Evolutionary conservation across 2,888 invertebrate species (phyloP).

Genomic region (Xestoiulus laeticollis): DNA sequence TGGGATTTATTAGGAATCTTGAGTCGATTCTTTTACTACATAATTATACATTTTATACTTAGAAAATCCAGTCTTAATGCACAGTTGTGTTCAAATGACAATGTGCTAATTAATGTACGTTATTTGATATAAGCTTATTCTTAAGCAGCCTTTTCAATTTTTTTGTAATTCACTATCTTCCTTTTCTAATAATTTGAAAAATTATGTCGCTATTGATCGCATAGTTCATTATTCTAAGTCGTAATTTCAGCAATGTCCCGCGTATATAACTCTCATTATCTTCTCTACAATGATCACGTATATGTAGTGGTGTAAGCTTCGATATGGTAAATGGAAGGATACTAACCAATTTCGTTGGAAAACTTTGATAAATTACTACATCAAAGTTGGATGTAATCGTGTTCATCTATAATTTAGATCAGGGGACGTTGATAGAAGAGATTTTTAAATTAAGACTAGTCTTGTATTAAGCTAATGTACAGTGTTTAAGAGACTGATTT

Average conservation of each 20-base stretch:
- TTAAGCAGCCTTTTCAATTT: too few relatives aligned
- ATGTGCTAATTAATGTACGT: too few relatives aligned
- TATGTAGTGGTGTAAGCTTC: not conserved
- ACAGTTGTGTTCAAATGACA: too few relatives aligned
- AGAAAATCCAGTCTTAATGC: too few relatives aligned
- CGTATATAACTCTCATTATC: not conserved
- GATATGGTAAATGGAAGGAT: not conserved
- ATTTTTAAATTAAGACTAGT: not conserved
- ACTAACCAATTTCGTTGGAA: not conserved
- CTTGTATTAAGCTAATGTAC: not conserved
- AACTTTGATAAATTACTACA: slow-evolving; percentile 32
- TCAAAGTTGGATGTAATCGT: not conserved
- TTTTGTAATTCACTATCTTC: not conserved
- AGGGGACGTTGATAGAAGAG: not conserved
- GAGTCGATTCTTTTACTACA: too few relatives aligned
- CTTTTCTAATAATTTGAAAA: not conserved
- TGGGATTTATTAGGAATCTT: too few relatives aligned
- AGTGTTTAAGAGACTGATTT: not conserved
- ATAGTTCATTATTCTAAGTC: not conserved
- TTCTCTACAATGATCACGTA: not conserved
- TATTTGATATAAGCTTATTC: too few relatives aligned
- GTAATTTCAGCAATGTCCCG: not conserved
- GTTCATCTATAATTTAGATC: not conserved
- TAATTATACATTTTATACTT: too few relatives aligned
- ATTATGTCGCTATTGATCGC: not conserved